Base-by-base conservation (phyloP, 1,140 invertebrate genomes). In the Dysdera silvatica region DNA sequence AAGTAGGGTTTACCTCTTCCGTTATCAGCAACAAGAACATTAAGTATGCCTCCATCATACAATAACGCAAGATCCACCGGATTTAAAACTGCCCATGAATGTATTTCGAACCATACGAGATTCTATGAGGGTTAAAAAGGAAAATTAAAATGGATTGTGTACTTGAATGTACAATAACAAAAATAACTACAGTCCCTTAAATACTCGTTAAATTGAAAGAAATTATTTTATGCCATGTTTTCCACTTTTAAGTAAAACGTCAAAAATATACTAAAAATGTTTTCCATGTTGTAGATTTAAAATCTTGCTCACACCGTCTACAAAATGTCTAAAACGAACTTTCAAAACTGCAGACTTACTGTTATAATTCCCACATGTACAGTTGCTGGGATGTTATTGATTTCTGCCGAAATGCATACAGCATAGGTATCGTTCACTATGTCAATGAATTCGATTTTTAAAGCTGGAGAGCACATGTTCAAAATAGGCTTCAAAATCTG, bases 11-110 rank as follows among this genome's bases (percentile, higher is more conserved):
- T 53, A 52, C 61, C 48, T 20, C 24, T 64, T 10, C 16, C 37
- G 28, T 5, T 52, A 26, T 64, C 61, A 24, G 61, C 61, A 18
- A 58, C 55, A 29, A 64, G 37, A 26, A 64, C 35, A 20, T 64
- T 57, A 3, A 64, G 31, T 18, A 28, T 45, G 6, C 23, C 54
- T 3, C 53, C 58, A 31, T 28, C 35, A 28, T 52, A 14, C 52
- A 64, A 64, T 24, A 40, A 29, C 5, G 48, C 33, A 18, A 53
- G 7, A 1, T 33, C 29, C 3, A 28, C 32, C 1, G 61, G 47
- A 43, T 32, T 40, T n/a, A 29, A 18, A 48, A 53, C 55, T 41
- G 24, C 29, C 61, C 55, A 58, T 1, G n/a, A n/a, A 29, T 14
- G 3, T 20, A 64, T 5, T 37, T 26, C 18, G 16, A 23, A 33